Evolutionary conservation across 1,140 invertebrate genomes (phyloP).

Genomic region (Aphidius ervi): DNA sequence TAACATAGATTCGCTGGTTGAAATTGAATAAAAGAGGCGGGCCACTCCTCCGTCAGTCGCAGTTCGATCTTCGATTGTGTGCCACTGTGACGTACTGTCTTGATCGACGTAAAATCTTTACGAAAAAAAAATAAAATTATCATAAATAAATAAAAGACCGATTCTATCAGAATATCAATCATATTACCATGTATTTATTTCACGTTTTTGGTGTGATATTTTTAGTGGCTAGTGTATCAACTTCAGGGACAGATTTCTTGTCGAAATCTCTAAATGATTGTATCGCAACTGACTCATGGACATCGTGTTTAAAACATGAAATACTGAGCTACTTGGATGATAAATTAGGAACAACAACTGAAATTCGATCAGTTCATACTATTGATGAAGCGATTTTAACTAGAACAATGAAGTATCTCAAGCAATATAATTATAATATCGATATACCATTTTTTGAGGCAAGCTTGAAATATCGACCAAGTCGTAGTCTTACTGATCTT

Average conservation of each 20-base stretch:
- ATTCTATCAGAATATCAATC: constrained; percentile 13
- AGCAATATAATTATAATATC: constrained; percentile 66
- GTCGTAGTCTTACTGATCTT: constrained; percentile 47
- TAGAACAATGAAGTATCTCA: constrained; percentile 64
- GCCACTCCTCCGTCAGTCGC: constrained; percentile 52
- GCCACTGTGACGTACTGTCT: constrained; percentile 24
- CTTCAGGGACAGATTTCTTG: constrained; percentile 63
- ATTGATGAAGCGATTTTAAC: constrained; percentile 72
- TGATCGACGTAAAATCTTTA: constrained; percentile 17
- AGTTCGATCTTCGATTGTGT: constrained; percentile 52
- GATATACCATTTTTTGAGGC: constrained; percentile 59
- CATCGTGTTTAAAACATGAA: constrained; percentile 68
- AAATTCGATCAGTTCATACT: constrained; percentile 56
- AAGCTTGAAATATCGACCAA: constrained; percentile 49
- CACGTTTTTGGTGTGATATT: constrained; percentile 32
- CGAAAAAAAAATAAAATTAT: background rate
- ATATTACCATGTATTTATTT: constrained; percentile 35
- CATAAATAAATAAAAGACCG: background rate
- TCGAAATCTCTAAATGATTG: constrained; percentile 69
- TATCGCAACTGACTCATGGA: constrained; percentile 60
- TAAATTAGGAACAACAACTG: constrained; percentile 61
- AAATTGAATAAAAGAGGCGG: constrained; percentile 55
- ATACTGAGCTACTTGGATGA: constrained; percentile 69
- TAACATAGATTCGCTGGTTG: constrained; percentile 51
- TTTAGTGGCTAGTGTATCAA: constrained; percentile 30